Evolutionary conservation across 2,113 vertebrate species (phyloP), one percentile per base, ranked within the genome.

Genomic region (Protomyctophum bolini): DNA sequence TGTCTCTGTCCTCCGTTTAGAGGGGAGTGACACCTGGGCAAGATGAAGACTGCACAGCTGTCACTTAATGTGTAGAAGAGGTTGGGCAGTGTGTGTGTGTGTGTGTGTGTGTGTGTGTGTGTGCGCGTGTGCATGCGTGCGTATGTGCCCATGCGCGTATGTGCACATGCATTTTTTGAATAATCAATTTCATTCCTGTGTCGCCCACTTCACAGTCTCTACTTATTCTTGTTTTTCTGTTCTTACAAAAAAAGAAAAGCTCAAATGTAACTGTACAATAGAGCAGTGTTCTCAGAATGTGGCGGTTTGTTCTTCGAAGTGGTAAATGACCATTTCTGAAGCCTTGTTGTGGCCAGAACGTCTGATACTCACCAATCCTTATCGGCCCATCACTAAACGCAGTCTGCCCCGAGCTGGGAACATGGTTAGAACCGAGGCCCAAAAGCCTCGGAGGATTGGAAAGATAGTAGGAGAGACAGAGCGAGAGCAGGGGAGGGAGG

Each of bases 331-430:
- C 62, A 55, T 71, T 77, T 78, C 72, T 21, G 29, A 62, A 74
- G 67, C 70, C 74, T 66, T 73, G 62, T 68, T 79, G 65, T 64
- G 58, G 29, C 75, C 62, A 76, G 67, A 41, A 21, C 55, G 51
- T 51, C 66, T 73, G 76, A 87, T 86, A 63, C 69, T 84, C 59
- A 73, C 33, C 15, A 68, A 64, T 66, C 50, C 63, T 62, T 70
- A 63, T 79, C 70, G 64, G 51, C 11, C 15, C 45, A 69, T 75
- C 58, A 76, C 58, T 71, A 68, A 72, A 74, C 50, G 7, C 11
- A 57, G 46, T 65, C 70, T 51, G 55, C 61, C 49, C 45, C 59
- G 6, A 61, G 77, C 79, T 57, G 54, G 54, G 28, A 76, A 67
- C 28, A 46, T 68, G 63, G 65, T 83, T 70, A 67, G 58, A 80